Conservation (phyloP, 1,140 invertebrate genomes). For the Rhopalosiphum padi region DNA sequence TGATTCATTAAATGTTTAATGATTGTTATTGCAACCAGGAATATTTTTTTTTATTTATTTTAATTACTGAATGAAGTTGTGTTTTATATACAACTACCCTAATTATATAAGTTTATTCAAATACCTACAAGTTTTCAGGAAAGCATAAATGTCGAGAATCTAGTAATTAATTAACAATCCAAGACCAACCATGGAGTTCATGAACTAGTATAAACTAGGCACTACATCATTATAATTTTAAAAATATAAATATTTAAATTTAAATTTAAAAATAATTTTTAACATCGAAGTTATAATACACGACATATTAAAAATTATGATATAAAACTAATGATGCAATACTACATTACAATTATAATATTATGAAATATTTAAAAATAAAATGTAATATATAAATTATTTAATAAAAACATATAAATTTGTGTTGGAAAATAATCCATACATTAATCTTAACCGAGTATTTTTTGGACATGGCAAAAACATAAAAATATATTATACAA, state of each 20-base stretch:
- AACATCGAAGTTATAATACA: neutral
- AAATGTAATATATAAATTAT: neutral
- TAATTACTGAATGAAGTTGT: neutral
- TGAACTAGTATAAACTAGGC: neutral
- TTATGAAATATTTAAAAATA: neutral
- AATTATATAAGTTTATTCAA: neutral
- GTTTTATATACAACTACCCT: neutral
- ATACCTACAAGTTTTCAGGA: neutral
- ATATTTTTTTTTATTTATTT: neutral
- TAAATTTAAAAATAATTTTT: neutral
- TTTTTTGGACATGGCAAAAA: neutral
- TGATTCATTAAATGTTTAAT: neutral
- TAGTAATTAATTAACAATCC: neutral
- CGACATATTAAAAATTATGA: neutral
- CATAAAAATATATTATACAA: slow-evolving; percentile 1
- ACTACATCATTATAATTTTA: neutral
- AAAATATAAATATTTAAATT: neutral
- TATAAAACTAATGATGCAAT: too few species aligned
- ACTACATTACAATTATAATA: neutral
- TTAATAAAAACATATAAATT: neutral
- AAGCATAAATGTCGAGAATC: neutral
- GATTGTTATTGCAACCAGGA: neutral
- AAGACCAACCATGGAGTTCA: neutral
- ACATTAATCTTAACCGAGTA: neutral
- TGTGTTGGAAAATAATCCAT: neutral